Conservation (phyloP, 2,888 invertebrate species). For the Lamproptera curius region DNA sequence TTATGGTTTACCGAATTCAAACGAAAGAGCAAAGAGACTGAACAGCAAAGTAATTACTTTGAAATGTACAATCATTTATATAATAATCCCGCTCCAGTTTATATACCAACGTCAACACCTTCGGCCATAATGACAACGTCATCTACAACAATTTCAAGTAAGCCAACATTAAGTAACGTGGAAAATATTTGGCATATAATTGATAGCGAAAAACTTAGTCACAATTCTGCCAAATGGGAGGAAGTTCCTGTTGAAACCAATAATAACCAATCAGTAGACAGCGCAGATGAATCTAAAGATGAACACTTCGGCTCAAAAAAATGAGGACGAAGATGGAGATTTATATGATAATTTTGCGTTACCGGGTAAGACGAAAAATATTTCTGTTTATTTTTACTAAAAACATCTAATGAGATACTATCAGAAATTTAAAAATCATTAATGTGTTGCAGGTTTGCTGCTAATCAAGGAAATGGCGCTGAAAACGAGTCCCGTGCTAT, state of each 20-base stretch:
- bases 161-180: conserved; percentile 40
- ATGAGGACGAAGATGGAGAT: conserved; percentile 23
- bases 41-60: conserved; percentile 44
- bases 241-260: conserved; percentile 43
- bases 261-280: conserved; percentile 21
- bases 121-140: conserved; percentile 35
- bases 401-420: no score
- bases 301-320: conserved; percentile 22
- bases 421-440: no score
- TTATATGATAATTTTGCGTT: conserved; percentile 60
- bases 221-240: conserved; percentile 53
- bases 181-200: conserved; percentile 71
- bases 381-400: no score
- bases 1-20: conserved; percentile 35
- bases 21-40: conserved; percentile 25
- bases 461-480: conserved; percentile 57
- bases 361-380: conserved; percentile 48
- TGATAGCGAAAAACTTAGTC: conserved; percentile 57
- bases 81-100: conserved; percentile 43
- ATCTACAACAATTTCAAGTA: conserved; percentile 40
- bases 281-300: conserved; percentile 22
- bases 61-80: conserved; percentile 53
- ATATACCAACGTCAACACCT: conserved; percentile 37
- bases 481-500: conserved; percentile 72
- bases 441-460: conserved; percentile 54